Evolutionary conservation across 2,113 vertebrate genomes (phyloP).

Genomic region (Gambusia affinis): DNA sequence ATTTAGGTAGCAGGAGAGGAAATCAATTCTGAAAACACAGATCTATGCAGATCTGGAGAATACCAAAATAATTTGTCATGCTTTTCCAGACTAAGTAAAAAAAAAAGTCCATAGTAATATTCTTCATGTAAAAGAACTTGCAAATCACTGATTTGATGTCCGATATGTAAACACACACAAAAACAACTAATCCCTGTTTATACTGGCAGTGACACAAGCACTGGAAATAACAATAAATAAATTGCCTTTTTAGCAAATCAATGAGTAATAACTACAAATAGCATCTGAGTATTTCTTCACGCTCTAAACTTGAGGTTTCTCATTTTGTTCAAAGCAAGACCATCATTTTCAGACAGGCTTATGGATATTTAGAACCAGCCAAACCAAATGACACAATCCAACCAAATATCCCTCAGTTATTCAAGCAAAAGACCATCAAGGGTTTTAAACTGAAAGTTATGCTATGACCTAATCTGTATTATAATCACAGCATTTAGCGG

Average conservation of each 20-base stretch:
- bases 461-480: constrained; percentile 67
- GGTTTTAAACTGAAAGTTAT: constrained; percentile 40
- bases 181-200: background rate
- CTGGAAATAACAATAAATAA: background rate
- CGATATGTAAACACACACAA: background rate
- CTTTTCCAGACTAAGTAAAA: background rate
- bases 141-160: background rate
- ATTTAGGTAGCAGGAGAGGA: too few relatives aligned
- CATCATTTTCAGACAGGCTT: constrained; percentile 41
- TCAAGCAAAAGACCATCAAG: constrained; percentile 27
- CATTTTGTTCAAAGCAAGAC: constrained; percentile 9
- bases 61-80: background rate
- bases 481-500: constrained; percentile 75
- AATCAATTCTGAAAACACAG: too few relatives aligned
- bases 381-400: constrained; percentile 54
- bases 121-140: constrained; percentile 13
- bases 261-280: background rate
- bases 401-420: constrained; percentile 25
- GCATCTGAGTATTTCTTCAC: background rate
- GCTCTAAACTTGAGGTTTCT: background rate
- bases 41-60: background rate
- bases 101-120: constrained; percentile 6
- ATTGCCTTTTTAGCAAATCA: background rate
- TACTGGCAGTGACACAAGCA: background rate
- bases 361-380: constrained; percentile 22